Conservation (phyloP, 2,797 vertebrate species). For the Chloroceryle inda region DNA sequence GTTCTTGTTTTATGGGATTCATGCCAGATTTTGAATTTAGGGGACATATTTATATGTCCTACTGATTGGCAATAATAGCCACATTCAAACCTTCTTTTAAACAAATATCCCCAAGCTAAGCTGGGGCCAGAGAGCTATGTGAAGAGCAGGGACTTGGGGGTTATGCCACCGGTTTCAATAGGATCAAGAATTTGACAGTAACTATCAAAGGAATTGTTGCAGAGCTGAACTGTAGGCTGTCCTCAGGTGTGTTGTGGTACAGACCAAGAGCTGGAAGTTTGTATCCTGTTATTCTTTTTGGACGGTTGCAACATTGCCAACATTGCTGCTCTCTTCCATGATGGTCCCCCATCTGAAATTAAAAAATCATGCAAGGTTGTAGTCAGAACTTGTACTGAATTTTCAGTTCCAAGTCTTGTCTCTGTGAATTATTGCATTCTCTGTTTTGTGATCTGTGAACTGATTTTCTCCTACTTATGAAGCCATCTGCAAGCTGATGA, state of each 20-base stretch:
- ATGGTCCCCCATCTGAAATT: accelerated
- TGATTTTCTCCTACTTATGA: not conserved
- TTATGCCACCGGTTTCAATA: not conserved
- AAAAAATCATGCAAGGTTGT: not conserved
- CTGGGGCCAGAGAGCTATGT: not conserved
- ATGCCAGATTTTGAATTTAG: not conserved
- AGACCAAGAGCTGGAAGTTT: not conserved
- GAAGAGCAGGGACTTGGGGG: not conserved
- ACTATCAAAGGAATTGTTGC: not conserved
- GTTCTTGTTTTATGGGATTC: not conserved
- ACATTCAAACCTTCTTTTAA: not conserved
- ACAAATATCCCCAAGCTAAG: not conserved
- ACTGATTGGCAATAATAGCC: not conserved
- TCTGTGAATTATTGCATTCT: not conserved
- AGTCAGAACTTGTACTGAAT: not conserved
- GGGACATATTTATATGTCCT: not conserved
- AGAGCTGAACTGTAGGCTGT: not conserved
- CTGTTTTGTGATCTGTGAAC: not conserved
- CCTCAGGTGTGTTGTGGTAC: not conserved
- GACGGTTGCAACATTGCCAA: accelerated
- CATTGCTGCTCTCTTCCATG: not conserved
- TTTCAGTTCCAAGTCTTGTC: not conserved
- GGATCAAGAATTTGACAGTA: not conserved
- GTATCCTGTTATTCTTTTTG: not conserved
- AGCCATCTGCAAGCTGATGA: not conserved